Base-by-base conservation (phyloP, 1,140 invertebrate genomes). In the Cyclargus thomasi region DNA sequence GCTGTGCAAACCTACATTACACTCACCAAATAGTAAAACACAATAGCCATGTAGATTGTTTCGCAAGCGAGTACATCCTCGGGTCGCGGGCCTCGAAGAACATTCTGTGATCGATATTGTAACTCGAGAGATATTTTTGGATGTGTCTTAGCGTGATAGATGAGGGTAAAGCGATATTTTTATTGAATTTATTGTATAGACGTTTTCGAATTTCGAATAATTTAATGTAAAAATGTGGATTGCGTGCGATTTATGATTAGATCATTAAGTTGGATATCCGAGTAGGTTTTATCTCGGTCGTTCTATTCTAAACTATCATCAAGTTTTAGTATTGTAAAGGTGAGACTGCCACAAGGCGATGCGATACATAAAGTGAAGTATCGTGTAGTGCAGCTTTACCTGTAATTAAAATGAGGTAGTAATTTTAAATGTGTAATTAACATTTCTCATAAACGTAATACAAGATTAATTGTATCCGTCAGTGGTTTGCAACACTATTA, bases 81-180 rank as follows among this genome's bases (percentile, higher is more conserved):
- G 55, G 17, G 55, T 59, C 55, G 18, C 55, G 55, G 53, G 55
- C 55, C 55, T 59, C 17, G 55, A 18, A n/a, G n/a, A 22, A 59
- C 55, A n/a, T 18, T 59, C 55, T 59, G 55, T 59, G 55, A 59
- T 59, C 20, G 55, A 20, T 59, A 59, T 59, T 59, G 55, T 59
- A 59, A 59, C 39, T 47, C 39, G 20, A 59, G 55, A 59, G 55
- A 59, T 59, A 59, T 59, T 59, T 59, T 59, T 59, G 55, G 55
- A 59, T 59, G 18, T 10, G 55, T 59, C 55, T 18, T 59, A 59
- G 55, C 55, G 55, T 59, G 55, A 59, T 59, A 59, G 17, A 21
- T 59, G 55, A 59, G 55, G 18, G 55, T 20, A 59, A 20, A 59
- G 55, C 55, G 55, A 59, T 59, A 59, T 59, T 59, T 55, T 59